Percentiles rank a stretch among this genome's conserved stretches.
phyloP scores from a whole-genome alignment of 2,888 invertebrate species.

The Tenthredo livida region DNA sequence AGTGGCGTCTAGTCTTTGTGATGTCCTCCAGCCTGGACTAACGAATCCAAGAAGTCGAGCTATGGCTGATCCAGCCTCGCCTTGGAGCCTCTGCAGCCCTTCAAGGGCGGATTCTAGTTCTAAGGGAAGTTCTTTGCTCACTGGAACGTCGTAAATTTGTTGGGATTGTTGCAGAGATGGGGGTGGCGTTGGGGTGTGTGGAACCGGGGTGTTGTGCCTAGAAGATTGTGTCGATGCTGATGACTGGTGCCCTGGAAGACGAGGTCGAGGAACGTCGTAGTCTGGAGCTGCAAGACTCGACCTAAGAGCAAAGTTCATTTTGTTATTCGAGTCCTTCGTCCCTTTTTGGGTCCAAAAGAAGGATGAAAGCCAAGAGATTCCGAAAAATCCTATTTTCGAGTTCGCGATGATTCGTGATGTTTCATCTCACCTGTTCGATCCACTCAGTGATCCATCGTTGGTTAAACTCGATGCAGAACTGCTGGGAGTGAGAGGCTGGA shows the following conservation, averaged over 20 bases:
- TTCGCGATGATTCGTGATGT: background rate
- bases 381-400: too few relatives aligned
- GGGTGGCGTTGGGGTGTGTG: slow-evolving; percentile 59
- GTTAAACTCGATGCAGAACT: slow-evolving; percentile 85
- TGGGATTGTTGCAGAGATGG: slow-evolving; percentile 64
- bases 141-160: slow-evolving; percentile 83
- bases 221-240: slow-evolving; percentile 66
- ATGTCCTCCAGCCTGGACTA: slow-evolving; percentile 89
- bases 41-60: slow-evolving; percentile 89
- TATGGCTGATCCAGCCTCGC: slow-evolving; percentile 90
- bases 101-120: slow-evolving; percentile 89
- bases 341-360: background rate
- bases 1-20: slow-evolving; percentile 88
- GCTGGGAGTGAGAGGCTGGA: slow-evolving; percentile 83
- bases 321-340: background rate
- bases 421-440: slow-evolving; percentile 79
- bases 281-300: slow-evolving; percentile 83
- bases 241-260: slow-evolving; percentile 67
- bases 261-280: slow-evolving; percentile 85
- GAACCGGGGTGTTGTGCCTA: slow-evolving; percentile 69
- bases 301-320: slow-evolving; percentile 58
- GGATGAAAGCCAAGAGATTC: too few relatives aligned
- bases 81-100: slow-evolving; percentile 86
- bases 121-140: slow-evolving; percentile 84
- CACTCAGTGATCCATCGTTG: slow-evolving; percentile 81